Evolutionary conservation across 2,888 invertebrate species (phyloP).

Genomic region (Tetheella fluctuosa): DNA sequence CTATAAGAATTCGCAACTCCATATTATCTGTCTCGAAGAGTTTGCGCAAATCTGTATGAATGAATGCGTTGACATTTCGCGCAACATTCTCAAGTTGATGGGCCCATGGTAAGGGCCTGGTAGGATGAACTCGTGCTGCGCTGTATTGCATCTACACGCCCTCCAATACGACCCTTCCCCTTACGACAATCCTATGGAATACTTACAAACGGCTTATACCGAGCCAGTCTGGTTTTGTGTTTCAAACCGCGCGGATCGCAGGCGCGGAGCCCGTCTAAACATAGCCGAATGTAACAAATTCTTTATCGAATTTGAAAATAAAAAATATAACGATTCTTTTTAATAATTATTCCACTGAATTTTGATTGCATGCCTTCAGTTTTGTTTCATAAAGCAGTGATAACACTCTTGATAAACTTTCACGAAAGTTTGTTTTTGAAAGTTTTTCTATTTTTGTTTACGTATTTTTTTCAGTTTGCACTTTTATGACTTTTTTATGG

Average conservation of each 20-base stretch:
- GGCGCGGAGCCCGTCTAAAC: conserved; percentile 56
- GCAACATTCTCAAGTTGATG: conserved; percentile 37
- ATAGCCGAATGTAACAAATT: conserved; percentile 45
- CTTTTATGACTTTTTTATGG: conserved; percentile 57
- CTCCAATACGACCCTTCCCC: conserved; percentile 81
- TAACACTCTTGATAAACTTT: conserved; percentile 50
- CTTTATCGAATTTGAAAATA: conserved; percentile 67
- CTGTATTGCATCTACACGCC: conserved; percentile 79
- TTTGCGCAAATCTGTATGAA: conserved; percentile 35
- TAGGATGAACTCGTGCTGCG: conserved; percentile 75
- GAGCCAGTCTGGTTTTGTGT: conserved; percentile 82
- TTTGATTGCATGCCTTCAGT: conserved; percentile 42
- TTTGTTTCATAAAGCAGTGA: conserved; percentile 50
- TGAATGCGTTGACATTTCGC: conserved; percentile 51
- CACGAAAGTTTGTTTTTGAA: conserved; percentile 62
- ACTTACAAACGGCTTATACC: conserved; percentile 74
- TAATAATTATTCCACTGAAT: conserved; percentile 35
- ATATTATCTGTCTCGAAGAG: conserved; percentile 20
- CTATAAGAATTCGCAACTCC: conserved; percentile 31
- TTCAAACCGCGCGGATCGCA: conserved; percentile 76
- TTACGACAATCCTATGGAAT: conserved; percentile 80
- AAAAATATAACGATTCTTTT: conserved; percentile 50
- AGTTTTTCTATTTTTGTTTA: conserved; percentile 53
- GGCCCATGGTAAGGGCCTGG: conserved; percentile 67
- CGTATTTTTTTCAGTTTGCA: conserved; percentile 63